Percentiles rank a stretch among this genome's conserved stretches.
phyloP scores from a whole-genome alignment of 2,888 invertebrate species.

The Salticus scenicus region DNA sequence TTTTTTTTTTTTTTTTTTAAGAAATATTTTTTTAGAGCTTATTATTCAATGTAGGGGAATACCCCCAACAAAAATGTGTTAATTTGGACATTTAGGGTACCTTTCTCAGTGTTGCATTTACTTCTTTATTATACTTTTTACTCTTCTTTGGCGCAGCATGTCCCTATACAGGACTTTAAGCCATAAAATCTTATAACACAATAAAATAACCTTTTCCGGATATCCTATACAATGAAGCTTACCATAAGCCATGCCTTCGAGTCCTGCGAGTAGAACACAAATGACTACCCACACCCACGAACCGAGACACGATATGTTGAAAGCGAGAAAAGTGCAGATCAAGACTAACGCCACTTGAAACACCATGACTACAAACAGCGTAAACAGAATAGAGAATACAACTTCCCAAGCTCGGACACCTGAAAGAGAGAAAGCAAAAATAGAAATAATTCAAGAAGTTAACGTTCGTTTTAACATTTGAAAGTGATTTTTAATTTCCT shows the following conservation, averaged over 20 bases:
- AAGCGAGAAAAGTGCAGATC: slow-evolving; percentile 92
- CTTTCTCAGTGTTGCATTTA: no score
- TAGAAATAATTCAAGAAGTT: slow-evolving; percentile 74
- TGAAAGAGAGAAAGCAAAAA: slow-evolving; percentile 84
- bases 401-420: slow-evolving; percentile 94
- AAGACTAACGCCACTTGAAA: slow-evolving; percentile 90
- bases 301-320: slow-evolving; percentile 92
- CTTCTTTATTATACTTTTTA: no score
- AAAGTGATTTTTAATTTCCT: background rate
- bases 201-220: no score
- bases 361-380: slow-evolving; percentile 95
- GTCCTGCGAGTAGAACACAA: slow-evolving; percentile 90
- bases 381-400: slow-evolving; percentile 92
- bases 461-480: background rate
- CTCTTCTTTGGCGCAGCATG: no score
- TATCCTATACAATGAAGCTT: no score
- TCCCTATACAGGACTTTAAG: no score
- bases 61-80: no score
- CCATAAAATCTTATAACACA: no score
- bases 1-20: no score
- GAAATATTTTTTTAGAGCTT: no score
- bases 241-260: slow-evolving; percentile 97
- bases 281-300: slow-evolving; percentile 89
- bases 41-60: no score
- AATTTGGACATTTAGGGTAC: no score